phyloP scores from a whole-genome alignment of 2,888 invertebrate species.

The Ichneumon xanthorius region DNA sequence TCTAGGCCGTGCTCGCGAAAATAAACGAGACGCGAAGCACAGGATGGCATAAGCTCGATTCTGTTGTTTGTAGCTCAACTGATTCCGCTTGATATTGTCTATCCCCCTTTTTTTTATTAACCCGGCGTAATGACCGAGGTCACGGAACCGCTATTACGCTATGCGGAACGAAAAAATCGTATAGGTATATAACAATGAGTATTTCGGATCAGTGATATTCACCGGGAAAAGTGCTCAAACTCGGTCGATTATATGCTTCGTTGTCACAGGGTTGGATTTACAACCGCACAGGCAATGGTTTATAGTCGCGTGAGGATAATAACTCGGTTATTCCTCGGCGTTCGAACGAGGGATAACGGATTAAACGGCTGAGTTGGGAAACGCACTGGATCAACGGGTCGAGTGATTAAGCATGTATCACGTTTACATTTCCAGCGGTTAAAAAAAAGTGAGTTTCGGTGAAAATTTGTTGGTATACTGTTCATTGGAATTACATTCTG shows the following conservation, averaged over 20 bases:
- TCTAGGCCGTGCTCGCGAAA: conserved; percentile 62
- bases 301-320: conserved; percentile 57
- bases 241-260: conserved; percentile 4
- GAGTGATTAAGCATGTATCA: background rate
- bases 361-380: conserved; percentile 1
- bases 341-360: conserved; percentile 25
- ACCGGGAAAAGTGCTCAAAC: background rate
- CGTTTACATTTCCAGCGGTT: background rate
- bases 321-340: conserved; percentile 19
- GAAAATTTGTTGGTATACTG: background rate
- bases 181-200: conserved; percentile 14
- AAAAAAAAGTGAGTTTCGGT: background rate
- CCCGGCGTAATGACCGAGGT: conserved; percentile 30
- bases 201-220: conserved; percentile 14
- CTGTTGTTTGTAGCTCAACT: conserved; percentile 23
- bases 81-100: conserved; percentile 6
- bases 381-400: conserved; percentile 3
- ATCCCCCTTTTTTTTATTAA: conserved; percentile 10
- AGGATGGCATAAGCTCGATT: conserved; percentile 1
- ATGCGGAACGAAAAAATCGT: background rate
- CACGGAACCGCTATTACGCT: conserved; percentile 45
- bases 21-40: conserved; percentile 40
- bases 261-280: conserved; percentile 41
- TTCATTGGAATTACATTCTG: background rate
- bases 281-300: conserved; percentile 31